Conservation (phyloP, 2,797 vertebrate species). For the Sebastes flavidus region DNA sequence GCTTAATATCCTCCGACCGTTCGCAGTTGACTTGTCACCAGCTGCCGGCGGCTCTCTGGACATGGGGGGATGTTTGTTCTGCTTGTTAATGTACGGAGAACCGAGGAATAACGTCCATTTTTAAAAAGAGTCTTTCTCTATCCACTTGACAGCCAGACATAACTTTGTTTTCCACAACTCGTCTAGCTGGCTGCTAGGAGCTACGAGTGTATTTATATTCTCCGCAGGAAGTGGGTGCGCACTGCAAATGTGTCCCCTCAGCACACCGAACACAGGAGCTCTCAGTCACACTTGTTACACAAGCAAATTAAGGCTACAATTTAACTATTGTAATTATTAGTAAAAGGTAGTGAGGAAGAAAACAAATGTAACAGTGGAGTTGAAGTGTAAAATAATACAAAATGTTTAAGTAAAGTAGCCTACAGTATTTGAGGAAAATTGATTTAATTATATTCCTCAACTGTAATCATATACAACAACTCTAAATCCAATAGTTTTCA, state of each 20-base stretch:
- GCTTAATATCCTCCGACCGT: slow-evolving; percentile 62
- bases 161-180: slow-evolving; percentile 75
- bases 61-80: slow-evolving; percentile 59
- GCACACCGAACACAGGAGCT: not conserved
- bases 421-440: not conserved
- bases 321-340: not conserved
- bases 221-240: slow-evolving; percentile 70
- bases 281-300: not conserved
- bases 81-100: slow-evolving; percentile 51
- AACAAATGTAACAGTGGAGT: not conserved
- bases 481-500: not conserved
- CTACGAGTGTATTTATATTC: slow-evolving; percentile 68
- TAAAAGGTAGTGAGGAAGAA: not conserved
- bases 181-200: slow-evolving; percentile 50
- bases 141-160: slow-evolving; percentile 56
- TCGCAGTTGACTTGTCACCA: slow-evolving; percentile 71
- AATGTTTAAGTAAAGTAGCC: not conserved
- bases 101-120: slow-evolving; percentile 46
- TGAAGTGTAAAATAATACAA: not conserved
- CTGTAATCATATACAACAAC: not conserved
- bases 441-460: not conserved
- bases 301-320: not conserved
- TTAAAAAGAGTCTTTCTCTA: slow-evolving; percentile 40
- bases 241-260: slow-evolving; percentile 48
- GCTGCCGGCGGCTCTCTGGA: slow-evolving; percentile 56